Percentiles rank a stretch among this genome's conserved stretches.
Evolutionary conservation across 1,140 invertebrate genomes (phyloP).

Genomic region (Drosophila equinoxialis): DNA sequence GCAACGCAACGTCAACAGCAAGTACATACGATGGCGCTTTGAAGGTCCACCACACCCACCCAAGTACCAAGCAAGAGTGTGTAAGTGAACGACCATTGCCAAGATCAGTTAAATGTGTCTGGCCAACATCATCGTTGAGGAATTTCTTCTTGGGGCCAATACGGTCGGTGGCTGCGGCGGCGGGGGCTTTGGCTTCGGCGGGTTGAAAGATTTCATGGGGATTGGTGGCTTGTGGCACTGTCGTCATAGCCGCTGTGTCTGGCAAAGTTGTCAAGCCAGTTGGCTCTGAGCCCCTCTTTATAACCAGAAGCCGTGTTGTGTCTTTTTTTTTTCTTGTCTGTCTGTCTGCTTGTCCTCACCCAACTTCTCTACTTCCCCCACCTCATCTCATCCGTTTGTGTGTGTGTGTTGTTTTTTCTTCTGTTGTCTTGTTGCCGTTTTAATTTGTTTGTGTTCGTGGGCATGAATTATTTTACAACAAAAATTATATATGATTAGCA

Average conservation of each 20-base stretch:
- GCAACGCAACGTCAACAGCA: conserved; percentile 44
- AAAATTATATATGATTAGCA: conserved; percentile 75
- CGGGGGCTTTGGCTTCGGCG: too few species aligned
- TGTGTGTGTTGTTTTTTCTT: conserved; percentile 22
- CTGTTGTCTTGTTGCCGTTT: conserved; percentile 16
- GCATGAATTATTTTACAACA: conserved; percentile 63
- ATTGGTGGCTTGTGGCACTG: conserved; percentile 23
- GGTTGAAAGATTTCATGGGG: too few species aligned
- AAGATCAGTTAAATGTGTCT: conserved; percentile 66
- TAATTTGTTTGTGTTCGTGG: conserved; percentile 54
- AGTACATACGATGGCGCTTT: conserved; percentile 32
- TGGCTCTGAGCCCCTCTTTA: conserved; percentile 20
- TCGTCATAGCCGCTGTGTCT: conserved; percentile 63
- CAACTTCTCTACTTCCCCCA: conserved; percentile 15
- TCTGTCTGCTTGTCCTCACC: conserved; percentile 12
- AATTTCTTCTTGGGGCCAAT: conserved; percentile 50
- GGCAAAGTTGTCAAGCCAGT: conserved; percentile 73
- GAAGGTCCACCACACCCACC: conserved; percentile 29
- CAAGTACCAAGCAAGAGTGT: not conserved
- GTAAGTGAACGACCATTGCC: conserved; percentile 30
- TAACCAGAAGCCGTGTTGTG: conserved; percentile 35
- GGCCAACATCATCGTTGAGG: conserved; percentile 63
- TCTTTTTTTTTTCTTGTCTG: conserved; percentile 15
- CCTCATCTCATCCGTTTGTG: not conserved
- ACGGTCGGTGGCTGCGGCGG: too few species aligned